Evolutionary conservation across 2,888 invertebrate species (phyloP).

Genomic region (Drosophila sordidula): DNA sequence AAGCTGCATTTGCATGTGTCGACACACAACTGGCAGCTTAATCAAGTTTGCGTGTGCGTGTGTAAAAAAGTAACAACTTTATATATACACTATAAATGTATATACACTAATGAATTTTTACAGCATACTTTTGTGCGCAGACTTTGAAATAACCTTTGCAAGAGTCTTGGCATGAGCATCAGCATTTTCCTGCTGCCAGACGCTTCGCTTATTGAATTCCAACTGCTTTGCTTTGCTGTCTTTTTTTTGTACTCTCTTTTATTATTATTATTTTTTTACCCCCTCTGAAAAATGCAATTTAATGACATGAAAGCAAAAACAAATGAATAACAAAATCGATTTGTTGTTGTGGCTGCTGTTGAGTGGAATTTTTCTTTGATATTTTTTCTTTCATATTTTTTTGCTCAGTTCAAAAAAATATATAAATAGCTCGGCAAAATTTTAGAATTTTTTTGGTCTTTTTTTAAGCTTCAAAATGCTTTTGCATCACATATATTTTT

Average conservation of each 20-base stretch:
- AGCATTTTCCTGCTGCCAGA: neutral
- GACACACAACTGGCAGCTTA: constrained; percentile 43
- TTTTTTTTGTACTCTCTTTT: neutral
- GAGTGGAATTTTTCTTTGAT: neutral
- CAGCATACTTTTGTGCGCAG: constrained; percentile 65
- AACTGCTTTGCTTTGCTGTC: constrained; percentile 10
- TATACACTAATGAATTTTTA: constrained; percentile 27
- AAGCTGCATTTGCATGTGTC: constrained; percentile 40
- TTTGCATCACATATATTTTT: neutral
- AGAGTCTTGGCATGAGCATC: constrained; percentile 3
- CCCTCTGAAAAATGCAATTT: constrained; percentile 25
- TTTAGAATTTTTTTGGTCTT: constrained; percentile 10
- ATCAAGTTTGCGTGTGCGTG: constrained; percentile 37
- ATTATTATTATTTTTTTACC: constrained; percentile 1
- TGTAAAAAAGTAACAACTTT: neutral
- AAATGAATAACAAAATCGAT: constrained; percentile 46
- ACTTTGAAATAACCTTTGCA: constrained; percentile 59
- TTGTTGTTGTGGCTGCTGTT: constrained; percentile 19
- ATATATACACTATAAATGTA: neutral
- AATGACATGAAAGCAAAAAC: constrained; percentile 15
- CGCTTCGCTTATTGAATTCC: constrained; percentile 16
- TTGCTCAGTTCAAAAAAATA: constrained; percentile 1
- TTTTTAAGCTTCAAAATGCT: constrained; percentile 8
- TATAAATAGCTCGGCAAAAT: neutral
- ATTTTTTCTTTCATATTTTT: neutral